These are phyloP conservation scores for Siniperca chuatsi DNA, from an alignment of 2,113 vertebrate species.

Conservation along the genomic window DNA sequence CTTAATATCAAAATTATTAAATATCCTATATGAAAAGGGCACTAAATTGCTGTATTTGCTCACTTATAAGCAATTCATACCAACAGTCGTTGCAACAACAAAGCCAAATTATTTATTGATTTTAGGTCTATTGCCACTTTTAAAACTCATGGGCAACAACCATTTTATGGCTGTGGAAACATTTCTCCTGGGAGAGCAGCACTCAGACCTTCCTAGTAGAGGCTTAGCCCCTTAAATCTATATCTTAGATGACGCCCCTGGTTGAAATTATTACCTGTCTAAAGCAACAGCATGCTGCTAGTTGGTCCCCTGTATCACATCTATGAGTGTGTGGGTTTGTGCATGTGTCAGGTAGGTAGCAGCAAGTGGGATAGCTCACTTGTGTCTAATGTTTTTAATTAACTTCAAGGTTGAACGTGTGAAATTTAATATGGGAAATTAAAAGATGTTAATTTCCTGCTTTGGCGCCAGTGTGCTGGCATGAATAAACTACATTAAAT, in stretches of 20 bases:
- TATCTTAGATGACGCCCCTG: constrained; percentile 44
- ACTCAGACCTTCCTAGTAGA: constrained; percentile 28
- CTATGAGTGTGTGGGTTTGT: constrained; percentile 38
- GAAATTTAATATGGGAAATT: constrained; percentile 87
- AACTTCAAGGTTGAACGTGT: constrained; percentile 85
- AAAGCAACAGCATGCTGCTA: constrained; percentile 43
- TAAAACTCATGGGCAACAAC: constrained; percentile 54
- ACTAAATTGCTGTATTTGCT: background rate
- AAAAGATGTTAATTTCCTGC: constrained; percentile 86
- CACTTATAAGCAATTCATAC: constrained; percentile 26
- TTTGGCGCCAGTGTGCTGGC: constrained; percentile 71
- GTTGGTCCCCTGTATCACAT: constrained; percentile 21
- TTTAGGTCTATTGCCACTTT: constrained; percentile 54
- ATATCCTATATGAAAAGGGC: background rate
- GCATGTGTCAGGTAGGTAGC: constrained; percentile 40
- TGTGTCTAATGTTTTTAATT: constrained; percentile 83
- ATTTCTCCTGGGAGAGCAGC: constrained; percentile 61
- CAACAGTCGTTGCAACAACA: constrained; percentile 41
- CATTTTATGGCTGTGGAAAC: constrained; percentile 58
- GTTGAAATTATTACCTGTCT: constrained; percentile 67
- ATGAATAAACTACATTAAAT: constrained; percentile 83
- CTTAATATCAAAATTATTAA: background rate
- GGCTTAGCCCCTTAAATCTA: constrained; percentile 59
- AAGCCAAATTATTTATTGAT: constrained; percentile 72
- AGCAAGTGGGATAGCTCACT: constrained; percentile 49